Evolutionary conservation across 2,797 vertebrate genomes (phyloP), one percentile per base, ranked within the genome.

Genomic region (Phoeniculus purpureus): DNA sequence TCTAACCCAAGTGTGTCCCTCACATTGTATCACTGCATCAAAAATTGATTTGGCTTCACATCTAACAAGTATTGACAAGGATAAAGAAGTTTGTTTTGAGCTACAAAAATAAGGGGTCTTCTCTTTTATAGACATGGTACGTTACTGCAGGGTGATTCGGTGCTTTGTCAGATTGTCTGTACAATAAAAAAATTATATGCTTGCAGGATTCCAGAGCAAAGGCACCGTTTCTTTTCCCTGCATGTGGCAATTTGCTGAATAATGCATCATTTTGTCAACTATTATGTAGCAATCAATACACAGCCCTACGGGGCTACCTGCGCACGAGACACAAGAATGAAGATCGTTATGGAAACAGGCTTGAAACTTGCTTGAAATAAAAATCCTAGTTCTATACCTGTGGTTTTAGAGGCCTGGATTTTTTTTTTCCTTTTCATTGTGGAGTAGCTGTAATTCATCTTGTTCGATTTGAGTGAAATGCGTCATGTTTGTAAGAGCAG

Each of bases 191-290:
- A 73, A 32, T 5, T n/a, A 54, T 25, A 43, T n/a, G 52, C 45
- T 81, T 75, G 31, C 82, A 78, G 75, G 65, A 47, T 73, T 92
- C 75, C 73, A 75, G 79, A 7, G 50, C 20, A 91, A 70, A 66
- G 7, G 10, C 40, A 50, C 7, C 0, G 1, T 81, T 89, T 74
- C 43, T 92, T 90, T 80, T 83, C 76, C 31, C 56, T 52, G 76
- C 85, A 78, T 90, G 89, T 87, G 85, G 87, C 85, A 89, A 89
- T 95, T 95, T 94, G 88, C 87, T 94, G 81, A 90, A 94, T 93
- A 94, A 94, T 94, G 89, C 76, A 94, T 94, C 89, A 85, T 92
- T 95, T 95, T 94, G 87, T 85, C 89, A 93, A 89, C 92, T 90
- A 60, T 90, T 92, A 78, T 50, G 81, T 17, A 76, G 78, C 89